Conservation (phyloP, 35 echinoderm and acorn worm species). For the Holothuria glaberrima region DNA sequence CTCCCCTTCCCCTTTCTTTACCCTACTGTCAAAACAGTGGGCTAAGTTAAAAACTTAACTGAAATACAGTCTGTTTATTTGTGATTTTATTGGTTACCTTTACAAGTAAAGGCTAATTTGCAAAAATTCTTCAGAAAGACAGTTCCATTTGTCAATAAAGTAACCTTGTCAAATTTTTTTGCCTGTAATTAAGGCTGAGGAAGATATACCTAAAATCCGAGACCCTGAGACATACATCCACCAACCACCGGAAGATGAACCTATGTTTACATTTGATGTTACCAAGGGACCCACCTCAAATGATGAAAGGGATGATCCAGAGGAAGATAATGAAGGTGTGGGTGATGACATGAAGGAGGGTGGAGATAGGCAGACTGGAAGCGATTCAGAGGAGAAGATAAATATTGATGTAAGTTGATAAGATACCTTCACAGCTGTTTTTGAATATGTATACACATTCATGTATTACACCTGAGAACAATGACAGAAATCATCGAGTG, state of each 20-base stretch:
- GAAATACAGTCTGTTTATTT: not conserved
- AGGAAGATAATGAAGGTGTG: not conserved
- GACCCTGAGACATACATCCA: constrained; percentile 70
- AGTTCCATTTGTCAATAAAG: too few species aligned
- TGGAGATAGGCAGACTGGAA: not conserved
- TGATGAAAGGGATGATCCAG: not conserved
- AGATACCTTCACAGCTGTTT: too few species aligned
- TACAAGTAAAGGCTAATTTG: not conserved
- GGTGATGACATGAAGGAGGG: constrained; percentile 50
- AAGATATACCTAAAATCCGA: constrained; percentile 31
- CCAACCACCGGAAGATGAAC: constrained; percentile 85
- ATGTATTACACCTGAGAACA: too few species aligned
- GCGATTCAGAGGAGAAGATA: constrained; percentile 70
- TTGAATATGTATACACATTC: too few species aligned
- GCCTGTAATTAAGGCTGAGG: not conserved
- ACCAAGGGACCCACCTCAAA: constrained; percentile 27
- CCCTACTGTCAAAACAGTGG: too few species aligned
- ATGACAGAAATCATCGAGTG: too few species aligned
- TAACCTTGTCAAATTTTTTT: too few species aligned
- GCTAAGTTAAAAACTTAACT: too few species aligned
- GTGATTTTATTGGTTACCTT: too few species aligned
- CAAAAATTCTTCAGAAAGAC: not conserved
- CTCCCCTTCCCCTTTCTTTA: too few species aligned
- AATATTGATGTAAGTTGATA: constrained; percentile 91
- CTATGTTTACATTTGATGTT: constrained; percentile 76